A percentile compares a stretch with the other conserved stretches of the same genome.
Conservation (phyloP, 2,797 vertebrate species). For the Novumbra hubbsi region DNA sequence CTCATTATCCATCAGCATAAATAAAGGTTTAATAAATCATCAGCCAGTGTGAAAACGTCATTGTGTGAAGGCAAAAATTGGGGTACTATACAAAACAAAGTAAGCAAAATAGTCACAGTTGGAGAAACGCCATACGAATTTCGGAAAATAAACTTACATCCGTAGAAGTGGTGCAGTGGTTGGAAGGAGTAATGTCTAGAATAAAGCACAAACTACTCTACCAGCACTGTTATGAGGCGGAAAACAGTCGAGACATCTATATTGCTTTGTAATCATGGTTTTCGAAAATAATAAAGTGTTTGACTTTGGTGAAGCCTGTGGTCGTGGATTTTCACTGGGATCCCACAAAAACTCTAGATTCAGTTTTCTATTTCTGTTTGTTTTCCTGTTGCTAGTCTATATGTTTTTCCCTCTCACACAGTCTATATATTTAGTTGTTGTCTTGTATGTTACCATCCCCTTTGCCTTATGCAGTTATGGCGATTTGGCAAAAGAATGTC, state of each 20-base stretch:
- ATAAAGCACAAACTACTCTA: not conserved
- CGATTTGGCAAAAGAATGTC: constrained; percentile 17
- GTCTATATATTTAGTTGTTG: not conserved
- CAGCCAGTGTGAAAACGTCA: not conserved
- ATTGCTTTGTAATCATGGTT: constrained; percentile 52
- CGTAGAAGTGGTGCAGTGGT: not conserved
- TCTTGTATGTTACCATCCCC: not conserved
- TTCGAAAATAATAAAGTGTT: constrained; percentile 39
- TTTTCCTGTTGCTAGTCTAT: not conserved
- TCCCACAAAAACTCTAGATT: not conserved
- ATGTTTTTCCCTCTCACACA: not conserved
- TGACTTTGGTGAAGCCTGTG: constrained; percentile 15
- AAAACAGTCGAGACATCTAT: constrained; percentile 38
- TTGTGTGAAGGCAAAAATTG: no score
- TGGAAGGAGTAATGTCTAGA: not conserved
- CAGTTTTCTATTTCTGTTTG: constrained; percentile 2
- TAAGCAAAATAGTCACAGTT: no score
- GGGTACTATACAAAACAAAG: no score
- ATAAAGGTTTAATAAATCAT: not conserved
- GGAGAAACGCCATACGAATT: no score
- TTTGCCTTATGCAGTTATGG: not conserved
- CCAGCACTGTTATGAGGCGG: constrained; percentile 34
- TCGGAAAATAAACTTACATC: not conserved
- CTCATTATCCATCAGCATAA: no score
- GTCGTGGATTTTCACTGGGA: constrained; percentile 10